Conservation (phyloP, 2,797 vertebrate species). For the Alauda arvensis region DNA sequence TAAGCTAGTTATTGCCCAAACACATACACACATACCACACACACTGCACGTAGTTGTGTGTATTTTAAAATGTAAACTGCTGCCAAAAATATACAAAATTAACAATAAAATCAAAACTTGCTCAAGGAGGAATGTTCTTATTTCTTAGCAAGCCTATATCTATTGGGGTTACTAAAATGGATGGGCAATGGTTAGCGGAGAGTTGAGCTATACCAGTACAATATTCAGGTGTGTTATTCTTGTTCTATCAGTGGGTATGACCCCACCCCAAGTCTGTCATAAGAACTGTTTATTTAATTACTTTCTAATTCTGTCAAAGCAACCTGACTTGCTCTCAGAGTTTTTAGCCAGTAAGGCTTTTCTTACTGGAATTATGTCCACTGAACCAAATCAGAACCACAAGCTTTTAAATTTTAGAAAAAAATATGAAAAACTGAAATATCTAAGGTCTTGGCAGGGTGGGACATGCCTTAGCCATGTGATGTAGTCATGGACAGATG, state of each 20-base stretch:
- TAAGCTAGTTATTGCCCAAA: background rate
- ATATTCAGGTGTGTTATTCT: background rate
- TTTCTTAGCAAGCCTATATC: background rate
- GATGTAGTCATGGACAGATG: background rate
- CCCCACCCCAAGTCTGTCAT: background rate
- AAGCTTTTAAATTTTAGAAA: background rate
- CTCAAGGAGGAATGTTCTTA: background rate
- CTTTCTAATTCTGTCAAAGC: background rate
- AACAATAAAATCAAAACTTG: too few species aligned
- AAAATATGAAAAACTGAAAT: background rate
- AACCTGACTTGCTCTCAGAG: background rate
- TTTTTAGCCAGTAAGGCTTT: background rate
- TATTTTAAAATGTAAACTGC: background rate
- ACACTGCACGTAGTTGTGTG: rapidly evolving
- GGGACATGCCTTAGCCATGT: background rate
- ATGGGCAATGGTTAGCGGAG: background rate
- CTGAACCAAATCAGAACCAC: background rate
- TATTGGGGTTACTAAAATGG: background rate
- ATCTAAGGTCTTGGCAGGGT: background rate
- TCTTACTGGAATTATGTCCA: background rate
- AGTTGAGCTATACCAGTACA: too few species aligned
- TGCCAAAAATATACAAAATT: background rate
- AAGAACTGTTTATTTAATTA: background rate
- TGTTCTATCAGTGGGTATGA: background rate
- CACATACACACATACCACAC: background rate